phyloP scores from a whole-genome alignment of 1,140 invertebrate genomes.

The Dendrolimus kikuchii region DNA sequence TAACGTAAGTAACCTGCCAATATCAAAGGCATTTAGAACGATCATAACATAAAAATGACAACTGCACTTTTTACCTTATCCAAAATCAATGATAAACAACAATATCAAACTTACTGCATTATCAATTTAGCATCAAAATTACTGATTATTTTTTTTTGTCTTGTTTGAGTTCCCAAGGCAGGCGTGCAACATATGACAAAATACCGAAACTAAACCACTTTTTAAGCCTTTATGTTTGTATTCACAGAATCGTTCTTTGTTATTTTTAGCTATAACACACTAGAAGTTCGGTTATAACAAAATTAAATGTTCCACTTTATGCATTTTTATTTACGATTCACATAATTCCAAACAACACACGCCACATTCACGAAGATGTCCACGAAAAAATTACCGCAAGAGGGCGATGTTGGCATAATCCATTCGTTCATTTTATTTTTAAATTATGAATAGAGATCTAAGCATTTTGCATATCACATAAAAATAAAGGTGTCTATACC shows the following conservation, averaged over 20 bases:
- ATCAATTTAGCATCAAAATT: conserved; percentile 67
- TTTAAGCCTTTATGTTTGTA: conserved; percentile 29
- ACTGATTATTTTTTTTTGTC: conserved; percentile 72
- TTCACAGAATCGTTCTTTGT: conserved; percentile 30
- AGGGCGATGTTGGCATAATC: conserved; percentile 31
- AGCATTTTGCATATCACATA: too few relatives aligned
- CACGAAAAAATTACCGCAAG: conserved; percentile 53
- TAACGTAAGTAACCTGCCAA: conserved; percentile 43
- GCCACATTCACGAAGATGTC: conserved; percentile 72
- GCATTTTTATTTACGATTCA: conserved; percentile 72
- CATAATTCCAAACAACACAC: conserved; percentile 71
- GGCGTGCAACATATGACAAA: conserved; percentile 70
- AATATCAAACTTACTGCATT: conserved; percentile 65
- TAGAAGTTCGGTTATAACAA: conserved; percentile 43
- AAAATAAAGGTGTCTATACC: too few relatives aligned
- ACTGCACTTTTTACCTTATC: not conserved
- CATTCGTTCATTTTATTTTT: not conserved
- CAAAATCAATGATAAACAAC: conserved; percentile 16
- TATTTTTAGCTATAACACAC: conserved; percentile 44
- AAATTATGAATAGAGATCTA: too few relatives aligned
- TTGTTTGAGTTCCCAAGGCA: conserved; percentile 67
- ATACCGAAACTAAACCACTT: conserved; percentile 54
- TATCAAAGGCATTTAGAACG: conserved; percentile 29
- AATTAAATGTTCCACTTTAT: conserved; percentile 42
- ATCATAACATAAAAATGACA: conserved; percentile 6